phyloP scores from a whole-genome alignment of 2,888 invertebrate species.

The Lepeophtheirus nordmannii region DNA sequence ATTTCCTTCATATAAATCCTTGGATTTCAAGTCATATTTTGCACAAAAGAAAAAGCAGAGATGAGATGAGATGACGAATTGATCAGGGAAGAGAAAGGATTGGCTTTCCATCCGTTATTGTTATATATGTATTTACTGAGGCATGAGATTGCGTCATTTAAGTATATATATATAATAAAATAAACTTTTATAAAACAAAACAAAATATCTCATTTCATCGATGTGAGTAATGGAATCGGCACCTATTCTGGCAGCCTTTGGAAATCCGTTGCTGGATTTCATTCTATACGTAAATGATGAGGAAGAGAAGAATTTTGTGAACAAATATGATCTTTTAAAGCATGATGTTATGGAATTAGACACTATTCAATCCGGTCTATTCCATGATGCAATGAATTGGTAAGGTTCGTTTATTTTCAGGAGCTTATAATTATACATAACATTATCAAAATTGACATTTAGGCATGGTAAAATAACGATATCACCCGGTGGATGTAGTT shows the following conservation, averaged over 20 bases:
- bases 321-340: neutral
- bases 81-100: no score
- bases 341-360: neutral
- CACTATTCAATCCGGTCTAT: neutral
- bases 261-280: slow-evolving; percentile 12
- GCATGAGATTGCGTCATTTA: no score
- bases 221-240: neutral
- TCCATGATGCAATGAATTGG: neutral
- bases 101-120: no score
- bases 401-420: neutral
- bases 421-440: no score
- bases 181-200: no score
- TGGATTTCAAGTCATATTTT: no score
- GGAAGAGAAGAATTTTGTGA: slow-evolving; percentile 4
- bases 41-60: no score
- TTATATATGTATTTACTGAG: no score
- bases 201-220: neutral
- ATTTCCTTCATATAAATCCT: no score
- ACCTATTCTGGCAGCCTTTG: slow-evolving; percentile 7
- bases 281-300: neutral
- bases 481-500: slow-evolving; percentile 7
- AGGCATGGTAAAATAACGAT: neutral
- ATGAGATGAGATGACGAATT: no score
- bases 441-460: no score
- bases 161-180: no score